phyloP scores from a whole-genome alignment of 2,888 invertebrate species.

The Zygaena filipendulae region DNA sequence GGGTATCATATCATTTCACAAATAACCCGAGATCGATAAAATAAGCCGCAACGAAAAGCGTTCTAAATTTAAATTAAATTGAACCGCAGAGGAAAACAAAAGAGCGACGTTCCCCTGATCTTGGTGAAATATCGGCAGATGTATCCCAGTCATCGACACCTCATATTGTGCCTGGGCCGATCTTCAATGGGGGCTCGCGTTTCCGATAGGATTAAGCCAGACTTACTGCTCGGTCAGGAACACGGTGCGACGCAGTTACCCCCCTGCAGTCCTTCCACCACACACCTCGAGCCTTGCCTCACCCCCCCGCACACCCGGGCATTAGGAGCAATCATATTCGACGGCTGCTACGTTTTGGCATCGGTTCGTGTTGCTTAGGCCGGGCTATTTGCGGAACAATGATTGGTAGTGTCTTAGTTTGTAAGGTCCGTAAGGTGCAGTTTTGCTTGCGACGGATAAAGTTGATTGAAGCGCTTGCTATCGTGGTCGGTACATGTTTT shows the following conservation, averaged over 20 bases:
- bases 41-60: no score
- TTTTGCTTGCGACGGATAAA: conserved; percentile 23
- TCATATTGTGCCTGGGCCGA: conserved; percentile 37
- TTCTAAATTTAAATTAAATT: no score
- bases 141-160: no score
- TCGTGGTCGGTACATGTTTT: conserved; percentile 16
- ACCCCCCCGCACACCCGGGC: conserved; percentile 36
- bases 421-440: conserved; percentile 30
- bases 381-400: conserved; percentile 59
- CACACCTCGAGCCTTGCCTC: conserved; percentile 24
- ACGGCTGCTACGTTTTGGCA: conserved; percentile 65
- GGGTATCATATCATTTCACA: no score
- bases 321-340: conserved; percentile 68
- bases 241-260: conserved; percentile 49
- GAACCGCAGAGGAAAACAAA: no score
- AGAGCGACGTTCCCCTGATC: no score
- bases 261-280: conserved; percentile 22
- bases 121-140: no score
- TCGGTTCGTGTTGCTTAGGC: conserved; percentile 59
- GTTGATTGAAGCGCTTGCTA: conserved; percentile 20
- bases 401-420: conserved; percentile 58
- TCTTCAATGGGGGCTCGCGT: conserved; percentile 63
- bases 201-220: conserved; percentile 68
- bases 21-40: no score
- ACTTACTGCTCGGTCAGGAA: conserved; percentile 68